Conservation (phyloP, 2,113 vertebrate genomes). For the Hystrix brachyura region DNA sequence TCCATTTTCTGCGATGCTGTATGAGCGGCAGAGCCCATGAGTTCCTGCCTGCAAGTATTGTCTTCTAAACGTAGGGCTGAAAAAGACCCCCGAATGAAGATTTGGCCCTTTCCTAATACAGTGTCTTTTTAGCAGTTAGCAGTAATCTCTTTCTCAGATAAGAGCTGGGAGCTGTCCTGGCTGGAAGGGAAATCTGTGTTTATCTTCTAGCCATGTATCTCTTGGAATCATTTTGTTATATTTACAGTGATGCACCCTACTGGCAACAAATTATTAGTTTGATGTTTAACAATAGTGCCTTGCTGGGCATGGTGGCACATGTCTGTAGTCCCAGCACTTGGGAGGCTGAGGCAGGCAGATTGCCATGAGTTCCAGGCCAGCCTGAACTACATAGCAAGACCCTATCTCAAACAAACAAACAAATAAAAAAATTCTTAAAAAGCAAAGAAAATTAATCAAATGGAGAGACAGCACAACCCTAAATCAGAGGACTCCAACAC, state of each 20-base stretch:
- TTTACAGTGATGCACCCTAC: constrained; percentile 78
- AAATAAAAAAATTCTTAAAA: too few species aligned
- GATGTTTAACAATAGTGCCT: constrained; percentile 83
- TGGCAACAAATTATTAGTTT: constrained; percentile 68
- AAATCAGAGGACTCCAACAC: too few species aligned
- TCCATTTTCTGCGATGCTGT: constrained; percentile 50
- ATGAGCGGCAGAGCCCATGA: neutral
- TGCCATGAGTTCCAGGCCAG: too few species aligned
- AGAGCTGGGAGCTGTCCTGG: constrained; percentile 5
- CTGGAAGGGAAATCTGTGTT: constrained; percentile 55
- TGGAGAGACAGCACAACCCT: too few species aligned
- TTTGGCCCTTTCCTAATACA: constrained; percentile 17
- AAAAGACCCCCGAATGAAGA: neutral
- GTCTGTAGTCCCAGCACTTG: too few species aligned
- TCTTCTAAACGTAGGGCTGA: constrained; percentile 58
- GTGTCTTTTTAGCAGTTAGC: neutral
- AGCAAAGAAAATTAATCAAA: too few species aligned
- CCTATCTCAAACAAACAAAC: too few species aligned
- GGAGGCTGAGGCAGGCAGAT: too few species aligned
- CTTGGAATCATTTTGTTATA: constrained; percentile 72
- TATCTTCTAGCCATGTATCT: constrained; percentile 69
- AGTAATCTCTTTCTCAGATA: constrained; percentile 18
- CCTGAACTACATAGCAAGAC: too few species aligned
- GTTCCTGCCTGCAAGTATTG: neutral
- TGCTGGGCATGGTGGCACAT: neutral